A percentile compares a stretch with the other conserved stretches of the same genome.
Evolutionary conservation across 2,797 vertebrate genomes (phyloP).

Genomic region (Micromesistius poutassou): DNA sequence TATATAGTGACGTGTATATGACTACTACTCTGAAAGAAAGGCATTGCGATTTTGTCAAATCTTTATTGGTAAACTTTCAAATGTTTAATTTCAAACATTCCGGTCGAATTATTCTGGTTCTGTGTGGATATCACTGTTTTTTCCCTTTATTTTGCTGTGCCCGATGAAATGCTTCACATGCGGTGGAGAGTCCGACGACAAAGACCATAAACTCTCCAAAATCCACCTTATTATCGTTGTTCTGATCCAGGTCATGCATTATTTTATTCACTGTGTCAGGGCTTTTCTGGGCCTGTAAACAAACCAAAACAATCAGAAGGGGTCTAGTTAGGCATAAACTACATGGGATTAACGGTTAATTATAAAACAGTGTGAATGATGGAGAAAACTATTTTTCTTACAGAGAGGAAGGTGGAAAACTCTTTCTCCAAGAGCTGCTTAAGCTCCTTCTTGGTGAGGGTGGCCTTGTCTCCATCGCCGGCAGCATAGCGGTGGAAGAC

Average conservation of each 20-base stretch:
- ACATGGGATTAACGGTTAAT: not conserved
- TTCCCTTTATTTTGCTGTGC: conserved; percentile 31
- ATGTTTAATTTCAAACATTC: not conserved
- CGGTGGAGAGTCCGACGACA: conserved; percentile 62
- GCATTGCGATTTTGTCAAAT: not conserved
- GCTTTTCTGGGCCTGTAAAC: conserved; percentile 64
- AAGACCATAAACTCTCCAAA: conserved; percentile 82
- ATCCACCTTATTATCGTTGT: conserved; percentile 72
- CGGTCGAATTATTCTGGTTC: not conserved
- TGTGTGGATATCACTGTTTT: conserved; percentile 42
- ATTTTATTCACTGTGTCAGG: conserved; percentile 56
- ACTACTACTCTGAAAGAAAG: conserved; percentile 3
- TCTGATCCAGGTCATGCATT: conserved; percentile 81
- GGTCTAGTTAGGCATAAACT: not conserved
- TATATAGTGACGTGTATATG: not conserved
- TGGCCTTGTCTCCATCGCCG: conserved; percentile 40
- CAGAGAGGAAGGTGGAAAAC: conserved; percentile 80
- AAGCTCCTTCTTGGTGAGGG: conserved; percentile 74
- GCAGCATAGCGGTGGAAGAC: conserved; percentile 67
- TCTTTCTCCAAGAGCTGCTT: conserved; percentile 78
- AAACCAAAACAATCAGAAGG: not conserved
- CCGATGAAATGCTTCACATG: conserved; percentile 63
- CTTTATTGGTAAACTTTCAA: conserved; percentile 45
- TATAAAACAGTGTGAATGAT: not conserved
- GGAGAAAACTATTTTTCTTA: conserved; percentile 48